Evolutionary conservation across 2,113 vertebrate species (phyloP).

Genomic region (Phrynocephalus versicolor): DNA sequence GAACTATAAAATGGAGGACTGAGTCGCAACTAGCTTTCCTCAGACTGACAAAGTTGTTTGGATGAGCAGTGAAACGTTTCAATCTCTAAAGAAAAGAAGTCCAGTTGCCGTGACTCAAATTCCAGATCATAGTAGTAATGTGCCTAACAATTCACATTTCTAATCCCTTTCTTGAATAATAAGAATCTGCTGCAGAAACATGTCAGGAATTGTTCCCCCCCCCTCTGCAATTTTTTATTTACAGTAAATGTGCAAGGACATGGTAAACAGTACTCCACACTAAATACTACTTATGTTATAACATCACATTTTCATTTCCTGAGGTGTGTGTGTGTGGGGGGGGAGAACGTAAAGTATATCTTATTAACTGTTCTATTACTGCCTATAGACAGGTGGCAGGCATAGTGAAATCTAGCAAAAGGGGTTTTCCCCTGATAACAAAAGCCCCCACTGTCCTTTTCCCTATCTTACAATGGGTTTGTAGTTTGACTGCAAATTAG

Average conservation of each 20-base stretch:
- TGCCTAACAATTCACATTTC: background rate
- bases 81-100: no score
- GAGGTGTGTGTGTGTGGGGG: no score
- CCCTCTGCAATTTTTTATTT: background rate
- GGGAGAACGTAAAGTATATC: no score
- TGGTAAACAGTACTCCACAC: background rate
- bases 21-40: no score
- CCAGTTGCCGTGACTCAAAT: no score
- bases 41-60: no score
- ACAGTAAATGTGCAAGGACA: background rate
- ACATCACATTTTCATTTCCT: background rate
- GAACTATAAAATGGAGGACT: no score
- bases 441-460: background rate
- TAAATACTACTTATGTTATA: background rate
- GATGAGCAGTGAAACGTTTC: no score
- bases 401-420: background rate
- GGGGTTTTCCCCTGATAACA: background rate
- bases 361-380: background rate
- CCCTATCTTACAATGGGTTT: background rate
- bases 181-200: background rate
- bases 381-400: background rate
- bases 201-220: background rate
- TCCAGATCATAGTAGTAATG: background rate
- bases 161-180: constrained; percentile 16
- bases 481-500: background rate